Evolutionary conservation across 2,888 invertebrate genomes (phyloP).

Genomic region (Dynastes tityus): DNA sequence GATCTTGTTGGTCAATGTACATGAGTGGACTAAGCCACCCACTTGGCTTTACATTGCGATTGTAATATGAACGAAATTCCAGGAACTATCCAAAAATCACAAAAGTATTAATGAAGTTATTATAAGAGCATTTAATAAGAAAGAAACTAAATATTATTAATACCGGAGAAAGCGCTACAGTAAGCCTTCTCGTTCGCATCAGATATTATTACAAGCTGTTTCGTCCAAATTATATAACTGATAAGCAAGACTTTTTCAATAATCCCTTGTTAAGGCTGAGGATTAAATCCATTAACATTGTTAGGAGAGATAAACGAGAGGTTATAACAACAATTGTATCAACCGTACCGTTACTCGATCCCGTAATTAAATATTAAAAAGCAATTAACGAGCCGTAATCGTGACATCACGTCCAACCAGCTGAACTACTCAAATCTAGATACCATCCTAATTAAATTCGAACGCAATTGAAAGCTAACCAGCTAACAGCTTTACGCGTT

Average conservation of each 20-base stretch:
- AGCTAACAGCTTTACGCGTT: not conserved
- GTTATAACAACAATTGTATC: conserved; percentile 13
- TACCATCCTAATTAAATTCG: conserved; percentile 20
- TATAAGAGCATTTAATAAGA: no score
- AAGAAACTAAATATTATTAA: no score
- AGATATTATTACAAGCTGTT: not conserved
- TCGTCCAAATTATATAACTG: not conserved
- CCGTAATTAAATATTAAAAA: conserved; percentile 42
- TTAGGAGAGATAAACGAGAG: conserved; percentile 18
- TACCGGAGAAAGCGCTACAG: no score
- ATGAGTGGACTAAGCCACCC: no score
- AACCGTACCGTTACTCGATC: conserved; percentile 24
- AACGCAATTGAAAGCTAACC: conserved; percentile 19
- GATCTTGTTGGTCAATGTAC: no score
- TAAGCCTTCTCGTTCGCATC: not conserved
- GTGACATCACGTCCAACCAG: not conserved
- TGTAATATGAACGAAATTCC: no score
- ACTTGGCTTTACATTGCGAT: no score
- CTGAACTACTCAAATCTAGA: conserved; percentile 11
- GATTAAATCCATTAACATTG: conserved; percentile 14
- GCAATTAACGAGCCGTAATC: conserved; percentile 37
- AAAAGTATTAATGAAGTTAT: no score
- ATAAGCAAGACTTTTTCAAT: not conserved
- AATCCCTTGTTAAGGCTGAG: not conserved
- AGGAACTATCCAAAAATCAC: no score